Evolutionary conservation across 23 tunicate species (phyloP).

Genomic region (Ciona savignyi): DNA sequence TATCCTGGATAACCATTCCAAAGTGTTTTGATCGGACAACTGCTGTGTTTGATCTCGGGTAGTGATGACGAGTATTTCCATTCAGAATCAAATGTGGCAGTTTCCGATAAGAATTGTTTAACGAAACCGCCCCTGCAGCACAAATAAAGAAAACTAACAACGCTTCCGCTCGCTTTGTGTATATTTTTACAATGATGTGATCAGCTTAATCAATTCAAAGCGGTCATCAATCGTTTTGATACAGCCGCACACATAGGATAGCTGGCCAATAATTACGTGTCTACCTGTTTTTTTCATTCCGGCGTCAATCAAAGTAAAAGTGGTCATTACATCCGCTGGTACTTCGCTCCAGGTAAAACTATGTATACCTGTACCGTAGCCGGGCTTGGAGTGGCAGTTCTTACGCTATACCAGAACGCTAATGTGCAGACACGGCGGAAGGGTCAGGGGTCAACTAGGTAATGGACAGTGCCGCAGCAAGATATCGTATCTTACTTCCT

Average conservation of each 20-base stretch:
- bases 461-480: background rate
- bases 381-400: background rate
- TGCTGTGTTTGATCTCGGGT: background rate
- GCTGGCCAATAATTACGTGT: too few relatives aligned
- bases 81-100: background rate
- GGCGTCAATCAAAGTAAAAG: too few relatives aligned
- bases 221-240: background rate
- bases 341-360: too few relatives aligned
- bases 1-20: background rate
- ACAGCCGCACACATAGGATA: background rate
- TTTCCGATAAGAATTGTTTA: background rate
- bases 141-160: too few relatives aligned
- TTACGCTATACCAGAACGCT: background rate
- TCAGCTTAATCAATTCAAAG: background rate
- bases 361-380: too few relatives aligned
- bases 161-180: too few relatives aligned
- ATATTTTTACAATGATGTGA: background rate
- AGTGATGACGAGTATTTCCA: background rate
- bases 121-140: too few relatives aligned
- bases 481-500: background rate
- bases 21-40: background rate
- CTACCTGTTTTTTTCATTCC: too few relatives aligned
- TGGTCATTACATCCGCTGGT: too few relatives aligned
- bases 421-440: background rate
- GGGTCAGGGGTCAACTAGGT: constrained; percentile 1